Evolutionary conservation across 2,888 invertebrate species (phyloP).

Genomic region (Craniophora ligustri): DNA sequence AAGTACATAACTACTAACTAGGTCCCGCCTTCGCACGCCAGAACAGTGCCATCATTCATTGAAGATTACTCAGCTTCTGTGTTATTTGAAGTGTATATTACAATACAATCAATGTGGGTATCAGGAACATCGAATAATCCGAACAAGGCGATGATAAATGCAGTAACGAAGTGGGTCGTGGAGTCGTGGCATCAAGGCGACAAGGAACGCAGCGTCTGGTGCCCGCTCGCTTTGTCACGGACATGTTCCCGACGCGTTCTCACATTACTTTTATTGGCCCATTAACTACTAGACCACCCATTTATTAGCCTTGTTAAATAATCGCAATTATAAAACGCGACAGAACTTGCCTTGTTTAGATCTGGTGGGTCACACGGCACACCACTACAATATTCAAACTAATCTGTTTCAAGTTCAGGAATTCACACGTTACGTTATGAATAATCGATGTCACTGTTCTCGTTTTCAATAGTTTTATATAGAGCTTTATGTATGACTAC

Average conservation of each 20-base stretch:
- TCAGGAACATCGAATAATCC: conserved; percentile 63
- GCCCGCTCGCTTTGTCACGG: conserved; percentile 59
- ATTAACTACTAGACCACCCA: conserved; percentile 52
- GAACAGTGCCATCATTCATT: conserved; percentile 28
- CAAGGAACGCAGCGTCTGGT: conserved; percentile 52
- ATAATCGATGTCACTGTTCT: conserved; percentile 25
- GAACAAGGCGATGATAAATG: conserved; percentile 61
- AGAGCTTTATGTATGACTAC: conserved; percentile 12
- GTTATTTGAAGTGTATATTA: conserved; percentile 48
- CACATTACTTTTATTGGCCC: conserved; percentile 58
- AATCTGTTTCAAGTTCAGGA: conserved; percentile 26
- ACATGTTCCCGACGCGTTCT: conserved; percentile 47
- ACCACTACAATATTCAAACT: conserved; percentile 9
- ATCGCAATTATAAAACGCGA: conserved; percentile 37
- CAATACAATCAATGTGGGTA: conserved; percentile 76
- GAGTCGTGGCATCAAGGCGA: conserved; percentile 54
- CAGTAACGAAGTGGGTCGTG: conserved; percentile 66
- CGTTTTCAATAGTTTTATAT: conserved; percentile 22
- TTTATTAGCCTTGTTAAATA: conserved; percentile 48
- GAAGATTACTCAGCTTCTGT: conserved; percentile 52
- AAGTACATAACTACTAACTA: conserved; percentile 12
- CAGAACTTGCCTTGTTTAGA: conserved; percentile 13
- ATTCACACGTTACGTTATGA: conserved; percentile 14
- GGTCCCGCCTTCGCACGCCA: conserved; percentile 8
- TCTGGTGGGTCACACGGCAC: too few species aligned